These are phyloP conservation scores for Perizoma affinitatum DNA, from an alignment of 2,888 invertebrate species.

Conservation along the genomic window DNA sequence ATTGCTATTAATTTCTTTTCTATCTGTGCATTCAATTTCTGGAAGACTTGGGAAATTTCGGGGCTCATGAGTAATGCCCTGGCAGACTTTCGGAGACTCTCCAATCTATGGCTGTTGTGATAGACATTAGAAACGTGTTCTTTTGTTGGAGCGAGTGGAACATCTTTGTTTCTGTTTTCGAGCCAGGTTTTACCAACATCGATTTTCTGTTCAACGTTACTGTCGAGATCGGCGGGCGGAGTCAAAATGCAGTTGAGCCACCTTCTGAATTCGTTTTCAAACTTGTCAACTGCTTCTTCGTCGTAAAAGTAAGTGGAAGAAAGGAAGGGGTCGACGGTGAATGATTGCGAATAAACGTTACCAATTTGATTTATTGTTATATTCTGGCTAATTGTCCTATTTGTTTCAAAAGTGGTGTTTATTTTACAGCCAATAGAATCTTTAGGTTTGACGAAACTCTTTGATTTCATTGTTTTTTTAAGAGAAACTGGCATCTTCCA, in stretches of 20 bases:
- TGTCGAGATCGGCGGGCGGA: conserved; percentile 88
- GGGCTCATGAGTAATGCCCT: conserved; percentile 85
- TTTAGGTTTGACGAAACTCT: conserved; percentile 48
- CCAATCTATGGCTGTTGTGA: conserved; percentile 87
- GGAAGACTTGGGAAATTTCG: conserved; percentile 85
- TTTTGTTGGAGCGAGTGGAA: conserved; percentile 87
- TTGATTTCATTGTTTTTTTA: conserved; percentile 58
- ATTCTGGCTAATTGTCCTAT: conserved; percentile 74
- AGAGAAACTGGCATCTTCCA: conserved; percentile 68
- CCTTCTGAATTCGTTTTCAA: conserved; percentile 89
- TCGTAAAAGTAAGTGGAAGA: conserved; percentile 87
- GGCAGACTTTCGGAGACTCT: conserved; percentile 87
- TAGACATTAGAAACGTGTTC: conserved; percentile 88
- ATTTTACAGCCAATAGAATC: conserved; percentile 50
- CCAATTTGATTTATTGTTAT: conserved; percentile 65
- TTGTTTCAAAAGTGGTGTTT: conserved; percentile 59
- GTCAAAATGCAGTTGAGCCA: conserved; percentile 92
- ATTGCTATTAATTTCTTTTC: conserved; percentile 90
- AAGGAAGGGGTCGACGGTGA: conserved; percentile 87
- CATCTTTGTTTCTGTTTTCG: conserved; percentile 87
- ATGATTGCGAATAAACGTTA: conserved; percentile 75
- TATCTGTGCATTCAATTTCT: conserved; percentile 88
- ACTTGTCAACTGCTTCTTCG: conserved; percentile 86
- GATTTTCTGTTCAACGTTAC: conserved; percentile 85
- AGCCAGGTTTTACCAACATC: conserved; percentile 91